phyloP scores from a whole-genome alignment of 2,888 invertebrate species.

The Parochlus steinenii region DNA sequence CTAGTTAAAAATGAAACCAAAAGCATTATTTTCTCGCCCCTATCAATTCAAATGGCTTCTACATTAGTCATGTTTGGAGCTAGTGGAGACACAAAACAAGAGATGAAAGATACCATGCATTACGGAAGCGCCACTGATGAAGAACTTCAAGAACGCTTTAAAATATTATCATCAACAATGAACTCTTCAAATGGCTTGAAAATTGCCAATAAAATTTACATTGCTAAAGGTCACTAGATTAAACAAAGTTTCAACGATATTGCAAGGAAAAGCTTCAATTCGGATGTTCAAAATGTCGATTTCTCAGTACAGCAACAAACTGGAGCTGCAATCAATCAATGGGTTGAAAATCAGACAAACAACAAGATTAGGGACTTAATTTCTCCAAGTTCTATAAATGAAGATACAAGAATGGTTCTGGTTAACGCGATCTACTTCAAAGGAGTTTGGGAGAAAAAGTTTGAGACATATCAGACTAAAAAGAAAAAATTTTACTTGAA shows the following conservation, averaged over 20 bases:
- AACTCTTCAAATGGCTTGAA: slow-evolving; percentile 27
- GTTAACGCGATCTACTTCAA: slow-evolving; percentile 81
- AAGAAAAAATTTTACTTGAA: slow-evolving; percentile 46
- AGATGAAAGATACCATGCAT: slow-evolving; percentile 39
- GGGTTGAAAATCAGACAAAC: slow-evolving; percentile 67
- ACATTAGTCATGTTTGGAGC: slow-evolving; percentile 58
- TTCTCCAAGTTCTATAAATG: slow-evolving; percentile 34
- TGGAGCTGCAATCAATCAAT: slow-evolving; percentile 51
- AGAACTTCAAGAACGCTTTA: slow-evolving; percentile 19
- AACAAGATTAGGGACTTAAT: slow-evolving; percentile 67
- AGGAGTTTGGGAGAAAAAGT: slow-evolving; percentile 54
- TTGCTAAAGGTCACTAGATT: slow-evolving; percentile 37
- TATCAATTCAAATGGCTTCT: slow-evolving; percentile 54
- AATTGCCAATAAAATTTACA: slow-evolving; percentile 57
- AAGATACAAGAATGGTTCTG: slow-evolving; percentile 47
- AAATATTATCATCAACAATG: slow-evolving; percentile 17
- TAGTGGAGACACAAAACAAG: slow-evolving; percentile 39
- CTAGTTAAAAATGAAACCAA: slow-evolving; percentile 35
- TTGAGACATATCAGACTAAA: slow-evolving; percentile 43
- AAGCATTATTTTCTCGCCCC: slow-evolving; percentile 55
- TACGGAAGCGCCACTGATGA: slow-evolving; percentile 26
- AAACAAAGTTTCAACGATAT: slow-evolving; percentile 37
- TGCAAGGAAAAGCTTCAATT: slow-evolving; percentile 42
- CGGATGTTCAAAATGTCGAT: slow-evolving; percentile 43
- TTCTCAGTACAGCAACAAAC: slow-evolving; percentile 36